These are phyloP conservation scores for Lineus longissimus DNA, from an alignment of 1,140 invertebrate genomes.

Conservation along the genomic window DNA sequence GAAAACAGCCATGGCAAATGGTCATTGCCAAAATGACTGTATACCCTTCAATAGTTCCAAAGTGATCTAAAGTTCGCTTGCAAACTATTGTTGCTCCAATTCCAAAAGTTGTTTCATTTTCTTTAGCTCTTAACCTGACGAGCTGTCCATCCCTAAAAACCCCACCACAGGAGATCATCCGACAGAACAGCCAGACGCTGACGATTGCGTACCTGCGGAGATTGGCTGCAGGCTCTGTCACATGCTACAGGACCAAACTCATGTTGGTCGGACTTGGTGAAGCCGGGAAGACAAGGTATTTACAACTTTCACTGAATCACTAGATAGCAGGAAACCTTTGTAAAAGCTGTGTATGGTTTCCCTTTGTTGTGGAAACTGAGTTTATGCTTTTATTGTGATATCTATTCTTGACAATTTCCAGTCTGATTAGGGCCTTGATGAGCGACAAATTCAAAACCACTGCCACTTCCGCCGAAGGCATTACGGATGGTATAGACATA, in stretches of 20 bases:
- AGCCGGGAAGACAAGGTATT: constrained; percentile 48
- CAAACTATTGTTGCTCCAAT: too few relatives aligned
- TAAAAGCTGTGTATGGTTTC: too few relatives aligned
- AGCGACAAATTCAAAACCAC: constrained; percentile 36
- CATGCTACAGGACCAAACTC: constrained; percentile 46
- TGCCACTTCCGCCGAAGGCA: constrained; percentile 32
- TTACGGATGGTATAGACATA: constrained; percentile 50
- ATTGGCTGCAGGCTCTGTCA: constrained; percentile 39
- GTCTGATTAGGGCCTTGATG: constrained; percentile 42
- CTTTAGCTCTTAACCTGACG: constrained; percentile 31
- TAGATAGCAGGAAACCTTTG: too few relatives aligned
- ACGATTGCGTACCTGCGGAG: constrained; percentile 40
- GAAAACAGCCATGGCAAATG: too few relatives aligned
- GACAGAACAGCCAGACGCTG: constrained; percentile 37
- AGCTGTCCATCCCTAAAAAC: constrained; percentile 42
- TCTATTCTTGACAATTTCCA: constrained; percentile 17
- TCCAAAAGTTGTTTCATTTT: too few relatives aligned
- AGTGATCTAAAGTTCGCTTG: too few relatives aligned
- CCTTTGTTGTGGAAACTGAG: too few relatives aligned
- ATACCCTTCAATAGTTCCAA: too few relatives aligned
- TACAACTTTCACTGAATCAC: constrained; percentile 4
- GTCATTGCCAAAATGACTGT: too few relatives aligned
- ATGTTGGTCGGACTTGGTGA: constrained; percentile 50
- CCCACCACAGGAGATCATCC: constrained; percentile 45
- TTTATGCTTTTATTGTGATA: neutral